A percentile compares a stretch with the other conserved stretches of the same genome.
These are phyloP conservation scores for Anoura caudifer DNA, from an alignment of 2,113 vertebrate genomes.

Conservation along the genomic window DNA sequence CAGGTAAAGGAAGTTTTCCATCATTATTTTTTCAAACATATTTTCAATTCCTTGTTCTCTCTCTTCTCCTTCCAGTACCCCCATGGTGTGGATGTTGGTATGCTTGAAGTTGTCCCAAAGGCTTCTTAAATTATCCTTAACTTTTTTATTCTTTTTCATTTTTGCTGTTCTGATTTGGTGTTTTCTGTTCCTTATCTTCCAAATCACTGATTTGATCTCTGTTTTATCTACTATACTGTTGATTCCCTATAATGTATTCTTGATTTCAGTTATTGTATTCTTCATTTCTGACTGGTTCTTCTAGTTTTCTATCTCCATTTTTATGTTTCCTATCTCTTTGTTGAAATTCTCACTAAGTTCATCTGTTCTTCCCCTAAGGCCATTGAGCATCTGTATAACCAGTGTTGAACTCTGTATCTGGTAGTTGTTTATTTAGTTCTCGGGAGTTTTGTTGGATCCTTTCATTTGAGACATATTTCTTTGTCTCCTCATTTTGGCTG, in stretches of 20 bases:
- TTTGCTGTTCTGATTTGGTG: not conserved
- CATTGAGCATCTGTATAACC: not conserved
- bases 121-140: not conserved
- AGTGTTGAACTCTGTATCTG: not conserved
- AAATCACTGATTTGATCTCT: not conserved
- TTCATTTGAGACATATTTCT: no score
- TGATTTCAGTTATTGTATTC: not conserved
- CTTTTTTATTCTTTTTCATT: not conserved
- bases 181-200: not conserved
- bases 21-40: not conserved
- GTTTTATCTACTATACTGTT: no score
- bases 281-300: not conserved
- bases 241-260: not conserved
- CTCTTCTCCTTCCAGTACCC: not conserved
- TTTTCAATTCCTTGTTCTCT: not conserved
- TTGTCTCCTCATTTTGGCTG: no score
- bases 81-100: not conserved
- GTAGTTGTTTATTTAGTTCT: not conserved
- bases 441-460: not conserved
- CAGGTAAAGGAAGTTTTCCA: not conserved
- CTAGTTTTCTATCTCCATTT: not conserved
- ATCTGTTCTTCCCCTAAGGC: no score
- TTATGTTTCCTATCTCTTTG: no score
- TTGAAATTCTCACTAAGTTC: no score
- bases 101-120: not conserved